Base-by-base conservation (phyloP, 1,140 invertebrate genomes). In the Orius insidiosus region DNA sequence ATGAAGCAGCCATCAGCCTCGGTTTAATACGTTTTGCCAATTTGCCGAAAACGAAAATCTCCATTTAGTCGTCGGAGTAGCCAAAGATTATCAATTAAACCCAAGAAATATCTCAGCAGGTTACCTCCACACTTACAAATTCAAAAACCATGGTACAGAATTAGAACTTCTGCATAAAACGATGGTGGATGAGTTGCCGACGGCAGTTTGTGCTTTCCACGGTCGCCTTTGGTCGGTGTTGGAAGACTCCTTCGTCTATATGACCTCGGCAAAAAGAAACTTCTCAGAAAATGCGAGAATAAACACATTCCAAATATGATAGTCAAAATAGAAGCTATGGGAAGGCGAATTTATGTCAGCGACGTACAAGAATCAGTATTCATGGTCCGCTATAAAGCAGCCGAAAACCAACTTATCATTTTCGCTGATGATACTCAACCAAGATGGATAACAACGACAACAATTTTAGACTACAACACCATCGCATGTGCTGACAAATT, bases 341-440 rank as follows among this genome's bases (percentile, higher is more conserved):
- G 94, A 0, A 82, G 92, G 58, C 73, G 96, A 40, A 85, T 99
- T 19, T 89, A 86, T 57, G 94, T 94, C 0, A 79, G 84, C 0
- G 96, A 99, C 63, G 81, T 97, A 0, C 93, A 98, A 62, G 95
- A 99, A 60, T 95, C 90, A 24, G 83, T 98, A 9, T 94, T 93
- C 59, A 96, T 93, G 60, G 74, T 99, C 0, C 10, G 19, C 8
- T 98, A 98, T 64, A 93, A 92, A 59, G 72, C 89, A 30, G 74
- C 82, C 48, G 95, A 98, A 60, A 99, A 99, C 68, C 93, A 97
- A 57, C 67, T 99, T 33, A 92, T 98, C 31, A 86, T 98, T 35
- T 99, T 98, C 65, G 89, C 93, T 3, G 95, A 99, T 64, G 95
- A 98, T 57, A 96, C 90, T 0, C 84, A 88, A 67, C 95, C 95